Percentiles rank a stretch among this genome's conserved stretches.
Conservation (phyloP, 2,888 invertebrate species). For the Heteropelma amictum region DNA sequence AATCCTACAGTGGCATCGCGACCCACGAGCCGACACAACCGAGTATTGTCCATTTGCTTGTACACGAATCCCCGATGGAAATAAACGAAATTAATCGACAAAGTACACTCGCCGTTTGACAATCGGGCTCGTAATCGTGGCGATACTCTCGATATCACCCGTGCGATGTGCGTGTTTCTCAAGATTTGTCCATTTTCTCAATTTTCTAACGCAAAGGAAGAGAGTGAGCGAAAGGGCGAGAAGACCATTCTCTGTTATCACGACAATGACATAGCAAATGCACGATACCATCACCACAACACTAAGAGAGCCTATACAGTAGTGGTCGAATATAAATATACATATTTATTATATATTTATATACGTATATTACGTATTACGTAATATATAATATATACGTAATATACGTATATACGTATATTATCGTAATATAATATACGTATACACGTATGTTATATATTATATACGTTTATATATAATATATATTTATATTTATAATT, state of each 20-base stretch:
- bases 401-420: conserved; percentile 58
- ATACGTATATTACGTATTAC: too few relatives aligned
- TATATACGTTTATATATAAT: conserved; percentile 48
- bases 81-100: conserved; percentile 32
- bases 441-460: conserved; percentile 41
- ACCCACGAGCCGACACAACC: conserved; percentile 69
- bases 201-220: conserved; percentile 37
- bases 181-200: not conserved
- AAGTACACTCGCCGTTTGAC: too few relatives aligned
- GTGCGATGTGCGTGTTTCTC: too few relatives aligned
- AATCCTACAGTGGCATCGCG: conserved; percentile 65
- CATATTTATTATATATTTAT: not conserved
- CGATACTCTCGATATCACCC: too few relatives aligned
- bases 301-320: conserved; percentile 71
- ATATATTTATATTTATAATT: too few relatives aligned
- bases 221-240: conserved; percentile 59
- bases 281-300: conserved; percentile 78
- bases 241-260: conserved; percentile 66
- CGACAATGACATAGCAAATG: conserved; percentile 77
- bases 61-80: conserved; percentile 67
- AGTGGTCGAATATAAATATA: conserved; percentile 41
- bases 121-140: conserved; percentile 33
- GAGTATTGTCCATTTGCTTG: conserved; percentile 74
- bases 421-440: conserved; percentile 33
- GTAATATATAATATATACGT: too few relatives aligned